Conservation (phyloP, 1,140 invertebrate species). For the Panagrolaimus sp. region DNA sequence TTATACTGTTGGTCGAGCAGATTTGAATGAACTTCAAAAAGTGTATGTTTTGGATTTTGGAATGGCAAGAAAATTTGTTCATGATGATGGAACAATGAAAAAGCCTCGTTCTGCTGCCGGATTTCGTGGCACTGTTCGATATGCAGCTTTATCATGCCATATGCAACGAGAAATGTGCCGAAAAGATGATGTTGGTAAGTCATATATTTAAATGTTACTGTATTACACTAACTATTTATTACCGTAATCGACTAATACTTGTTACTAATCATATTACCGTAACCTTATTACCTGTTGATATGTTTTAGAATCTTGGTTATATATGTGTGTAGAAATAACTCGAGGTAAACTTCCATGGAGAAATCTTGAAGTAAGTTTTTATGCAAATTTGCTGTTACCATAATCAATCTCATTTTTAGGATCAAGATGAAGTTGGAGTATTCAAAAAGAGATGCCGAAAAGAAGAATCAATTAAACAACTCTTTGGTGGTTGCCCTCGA, state of each 20-base stretch:
- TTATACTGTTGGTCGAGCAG: conserved; percentile 32
- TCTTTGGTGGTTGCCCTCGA: conserved; percentile 23
- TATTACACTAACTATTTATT: too few relatives aligned
- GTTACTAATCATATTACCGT: too few relatives aligned
- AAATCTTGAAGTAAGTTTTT: conserved; percentile 25
- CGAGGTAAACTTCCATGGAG: conserved; percentile 37
- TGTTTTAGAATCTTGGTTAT: conserved; percentile 24
- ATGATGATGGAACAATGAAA: conserved; percentile 24
- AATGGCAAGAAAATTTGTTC: conserved; percentile 33
- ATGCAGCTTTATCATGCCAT: conserved; percentile 32
- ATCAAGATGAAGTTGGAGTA: conserved; percentile 29
- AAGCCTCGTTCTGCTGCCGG: conserved; percentile 20
- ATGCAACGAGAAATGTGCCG: conserved; percentile 29
- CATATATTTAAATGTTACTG: conserved; percentile 18
- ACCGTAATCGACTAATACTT: too few relatives aligned
- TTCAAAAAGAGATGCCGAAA: conserved; percentile 25
- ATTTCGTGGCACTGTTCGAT: conserved; percentile 30
- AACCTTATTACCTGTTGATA: neutral
- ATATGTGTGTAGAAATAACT: conserved; percentile 35
- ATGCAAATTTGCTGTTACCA: neutral
- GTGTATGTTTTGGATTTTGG: conserved; percentile 48
- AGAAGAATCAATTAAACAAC: conserved; percentile 17
- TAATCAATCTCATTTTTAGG: neutral
- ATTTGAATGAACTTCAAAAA: conserved; percentile 34
- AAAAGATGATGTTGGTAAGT: conserved; percentile 29